Evolutionary conservation across 2,113 vertebrate genomes (phyloP), one percentile per base, ranked within the genome.

Genomic region (Nibea coibor): DNA sequence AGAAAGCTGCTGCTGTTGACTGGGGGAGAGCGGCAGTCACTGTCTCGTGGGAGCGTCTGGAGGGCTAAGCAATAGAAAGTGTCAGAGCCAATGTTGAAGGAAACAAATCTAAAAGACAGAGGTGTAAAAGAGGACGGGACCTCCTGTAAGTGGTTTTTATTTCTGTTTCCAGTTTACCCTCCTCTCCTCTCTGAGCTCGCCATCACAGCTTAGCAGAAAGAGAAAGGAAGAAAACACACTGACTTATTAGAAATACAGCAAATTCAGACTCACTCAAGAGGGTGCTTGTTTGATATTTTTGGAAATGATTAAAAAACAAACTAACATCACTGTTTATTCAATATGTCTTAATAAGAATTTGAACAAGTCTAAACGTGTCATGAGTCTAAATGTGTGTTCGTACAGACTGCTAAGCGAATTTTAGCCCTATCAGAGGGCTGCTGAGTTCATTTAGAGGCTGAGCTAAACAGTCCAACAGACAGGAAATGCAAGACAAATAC

Each of bases 51-150:
- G 83, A 82, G 2, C 26, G 2, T 72, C 71, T 43, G 56, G 47
- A 61, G 4, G 22, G 58, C 50, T 62, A 47, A 77, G 75, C 43
- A 81, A 79, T 64, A 80, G 69, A 76, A 78, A 81, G 72, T 74
- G 68, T 80, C 81, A 69, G 15, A 65, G 67, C 22, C 75, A 67
- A 59, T 72, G 62, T 45, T 58, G 59, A 75, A 26, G 61, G 42
- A 78, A 80, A 74, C 51, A 39, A 50, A 24, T 45, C 10, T 20
- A 24, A 82, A 79, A 84, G 51, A 80, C 65, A 80, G 51, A 43
- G 24, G 70, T 28, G 9, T 64, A 82, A 47, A 50, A 67, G 42
- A 76, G 51, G 39, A 67, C n/a, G n/a, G n/a, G 24, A 57, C 3
- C 48, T 11, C 12, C 35, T 22, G 11, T 39, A 35, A 16, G 14